Base-by-base conservation (phyloP, 2,113 vertebrate species). In the Elephantulus edwardii region DNA sequence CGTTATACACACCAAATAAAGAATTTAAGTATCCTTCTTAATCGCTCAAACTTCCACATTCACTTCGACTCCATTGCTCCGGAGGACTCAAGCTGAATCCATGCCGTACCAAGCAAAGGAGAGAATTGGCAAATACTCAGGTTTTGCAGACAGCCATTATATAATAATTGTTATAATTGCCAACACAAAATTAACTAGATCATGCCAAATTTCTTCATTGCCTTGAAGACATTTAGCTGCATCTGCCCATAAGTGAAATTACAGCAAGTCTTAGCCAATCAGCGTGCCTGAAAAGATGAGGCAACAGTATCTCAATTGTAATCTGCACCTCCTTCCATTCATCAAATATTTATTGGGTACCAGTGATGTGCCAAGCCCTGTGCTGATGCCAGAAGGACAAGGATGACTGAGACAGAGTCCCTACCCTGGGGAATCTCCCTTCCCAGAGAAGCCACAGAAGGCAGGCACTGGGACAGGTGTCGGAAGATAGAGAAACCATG, bases 301-400 rank as follows among this genome's bases (percentile, higher is more conserved):
- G 89, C 88, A 92, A 93, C 35, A 30, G 7, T 10, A 38, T 54
- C 68, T 92, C 30, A 76, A 83, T 87, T 86, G 33, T 54, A 56
- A 89, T 92, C 64, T 40, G 60, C 0, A 30, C 82, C 94, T 94
- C 79, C 35, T 93, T 88, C 77, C 38, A 83, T 72, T 89, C 90
- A 30, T 68, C 75, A 91, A 46, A 58, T 82, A 58, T 92, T 91
- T 92, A 77, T 10, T 79, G 78, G 93, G 82, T 35, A 38, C 82
- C 20, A 54, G 22, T 24, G 28, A 75, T 68, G 30, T 62, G 83
- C 68, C 90, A 79, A 89, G 48, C 82, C 74, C 64, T 90, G 56
- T 78, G 56, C 74, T 93, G 72, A 77, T 71, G 74, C 88, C 60
- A 78, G n/a, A 48, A 72, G 89, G 80, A 89, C 83, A 70, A 16